Conservation (phyloP, 2,113 vertebrate species). For the Otocyon megalotis region DNA sequence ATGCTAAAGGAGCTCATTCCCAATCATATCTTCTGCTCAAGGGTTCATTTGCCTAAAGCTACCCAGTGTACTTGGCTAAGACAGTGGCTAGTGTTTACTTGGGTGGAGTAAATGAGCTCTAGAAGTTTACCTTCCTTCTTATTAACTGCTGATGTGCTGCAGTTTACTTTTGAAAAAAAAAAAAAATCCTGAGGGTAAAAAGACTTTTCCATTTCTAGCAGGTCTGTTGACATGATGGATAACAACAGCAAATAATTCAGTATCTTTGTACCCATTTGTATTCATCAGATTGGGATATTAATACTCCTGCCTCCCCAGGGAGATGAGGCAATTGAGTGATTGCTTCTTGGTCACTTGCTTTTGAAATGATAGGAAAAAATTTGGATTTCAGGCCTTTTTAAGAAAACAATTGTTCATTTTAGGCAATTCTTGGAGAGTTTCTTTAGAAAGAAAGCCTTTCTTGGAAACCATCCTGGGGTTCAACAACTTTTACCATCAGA, state of each 20-base stretch:
- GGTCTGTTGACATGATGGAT: neutral
- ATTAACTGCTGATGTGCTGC: neutral
- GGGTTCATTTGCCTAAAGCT: neutral
- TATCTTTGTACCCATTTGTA: neutral
- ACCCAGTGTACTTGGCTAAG: neutral
- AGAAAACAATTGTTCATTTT: neutral
- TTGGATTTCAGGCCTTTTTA: neutral
- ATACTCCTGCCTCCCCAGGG: neutral
- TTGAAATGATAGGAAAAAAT: constrained; percentile 38
- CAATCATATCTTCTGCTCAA: neutral
- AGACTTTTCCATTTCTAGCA: neutral
- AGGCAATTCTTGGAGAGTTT: constrained; percentile 17
- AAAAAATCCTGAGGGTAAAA: neutral
- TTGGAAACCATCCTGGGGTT: constrained; percentile 10
- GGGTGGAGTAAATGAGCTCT: neutral
- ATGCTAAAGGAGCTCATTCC: neutral
- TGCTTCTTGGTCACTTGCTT: constrained; percentile 47
- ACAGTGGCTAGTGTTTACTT: neutral
- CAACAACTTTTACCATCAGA: constrained; percentile 9
- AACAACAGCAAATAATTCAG: constrained; percentile 13
- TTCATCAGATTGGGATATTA: neutral
- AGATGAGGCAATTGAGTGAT: neutral
- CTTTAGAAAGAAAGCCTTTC: constrained; percentile 22
- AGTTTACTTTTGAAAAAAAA: neutral
- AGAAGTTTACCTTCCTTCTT: neutral